phyloP scores from a whole-genome alignment of 2,888 invertebrate species.

The Thymelicus sylvestris region DNA sequence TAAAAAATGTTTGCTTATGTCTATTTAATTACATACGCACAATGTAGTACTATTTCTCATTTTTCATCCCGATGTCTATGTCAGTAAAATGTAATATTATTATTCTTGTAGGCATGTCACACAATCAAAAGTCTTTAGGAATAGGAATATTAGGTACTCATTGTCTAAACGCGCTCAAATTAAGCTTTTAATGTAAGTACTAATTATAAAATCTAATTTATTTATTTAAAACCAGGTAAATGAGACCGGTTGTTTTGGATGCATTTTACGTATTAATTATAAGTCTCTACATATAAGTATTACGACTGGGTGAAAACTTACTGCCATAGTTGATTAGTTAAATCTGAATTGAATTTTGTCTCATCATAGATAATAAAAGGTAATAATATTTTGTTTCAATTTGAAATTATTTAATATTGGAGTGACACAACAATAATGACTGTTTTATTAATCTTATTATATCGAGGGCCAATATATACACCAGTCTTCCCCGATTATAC shows the following conservation, averaged over 20 bases:
- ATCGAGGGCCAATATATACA: constrained; percentile 28
- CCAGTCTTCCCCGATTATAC: constrained; percentile 33
- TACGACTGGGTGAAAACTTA: constrained; percentile 53
- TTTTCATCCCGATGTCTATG: neutral
- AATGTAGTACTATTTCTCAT: neutral
- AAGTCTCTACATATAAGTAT: constrained; percentile 50
- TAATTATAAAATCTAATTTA: constrained; percentile 25
- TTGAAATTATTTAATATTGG: constrained; percentile 30
- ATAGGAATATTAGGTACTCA: constrained; percentile 19
- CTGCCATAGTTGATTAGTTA: constrained; percentile 51
- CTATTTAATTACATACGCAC: neutral
- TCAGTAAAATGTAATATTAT: constrained; percentile 1
- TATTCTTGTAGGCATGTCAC: neutral
- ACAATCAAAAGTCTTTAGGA: constrained; percentile 2
- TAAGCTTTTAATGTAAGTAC: constrained; percentile 22
- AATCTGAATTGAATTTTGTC: constrained; percentile 18
- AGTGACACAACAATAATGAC: constrained; percentile 37
- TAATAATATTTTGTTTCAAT: constrained; percentile 15
- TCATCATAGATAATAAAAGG: neutral
- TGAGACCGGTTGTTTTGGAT: constrained; percentile 42
- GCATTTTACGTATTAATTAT: constrained; percentile 44
- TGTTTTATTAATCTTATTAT: constrained; percentile 24
- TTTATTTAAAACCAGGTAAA: constrained; percentile 10
- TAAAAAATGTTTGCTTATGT: neutral
- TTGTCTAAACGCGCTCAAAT: constrained; percentile 39